Evolutionary conservation across 2,113 vertebrate species (phyloP).

Genomic region (Semnornis frantzii): DNA sequence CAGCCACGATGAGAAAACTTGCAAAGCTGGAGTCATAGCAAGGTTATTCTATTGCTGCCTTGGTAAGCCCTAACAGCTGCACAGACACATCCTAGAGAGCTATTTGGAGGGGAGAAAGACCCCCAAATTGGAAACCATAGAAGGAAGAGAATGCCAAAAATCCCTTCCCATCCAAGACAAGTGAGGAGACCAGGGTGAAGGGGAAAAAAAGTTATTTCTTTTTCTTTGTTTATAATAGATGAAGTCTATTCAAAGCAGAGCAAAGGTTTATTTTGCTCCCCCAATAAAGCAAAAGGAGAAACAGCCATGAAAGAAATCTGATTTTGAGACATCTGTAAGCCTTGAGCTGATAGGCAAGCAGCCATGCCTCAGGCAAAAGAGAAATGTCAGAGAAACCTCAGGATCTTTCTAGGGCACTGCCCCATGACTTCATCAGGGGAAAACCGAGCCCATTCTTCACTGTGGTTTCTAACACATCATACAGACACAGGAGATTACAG

Average conservation of each 20-base stretch:
- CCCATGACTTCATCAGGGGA: neutral
- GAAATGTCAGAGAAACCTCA: neutral
- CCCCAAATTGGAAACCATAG: neutral
- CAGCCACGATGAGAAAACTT: neutral
- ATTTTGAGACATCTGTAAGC: conserved; percentile 11
- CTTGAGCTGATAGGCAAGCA: neutral
- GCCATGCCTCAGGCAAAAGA: neutral
- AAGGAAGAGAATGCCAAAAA: conserved; percentile 26
- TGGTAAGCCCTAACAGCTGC: conserved; percentile 35
- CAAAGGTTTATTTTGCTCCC: neutral
- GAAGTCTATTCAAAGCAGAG: neutral
- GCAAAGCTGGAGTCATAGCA: neutral
- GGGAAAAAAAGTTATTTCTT: too few relatives aligned
- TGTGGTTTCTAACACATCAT: neutral
- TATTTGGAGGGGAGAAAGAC: conserved; percentile 7
- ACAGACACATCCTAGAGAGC: neutral
- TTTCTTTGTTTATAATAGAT: neutral
- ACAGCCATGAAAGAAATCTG: neutral
- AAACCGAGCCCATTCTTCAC: neutral
- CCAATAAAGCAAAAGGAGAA: neutral
- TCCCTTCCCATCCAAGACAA: neutral
- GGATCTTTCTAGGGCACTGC: neutral
- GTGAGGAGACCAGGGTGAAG: neutral
- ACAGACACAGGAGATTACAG: neutral
- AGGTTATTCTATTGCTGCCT: neutral